Conservation (phyloP, 2,113 vertebrate species). For the Perca flavescens region DNA sequence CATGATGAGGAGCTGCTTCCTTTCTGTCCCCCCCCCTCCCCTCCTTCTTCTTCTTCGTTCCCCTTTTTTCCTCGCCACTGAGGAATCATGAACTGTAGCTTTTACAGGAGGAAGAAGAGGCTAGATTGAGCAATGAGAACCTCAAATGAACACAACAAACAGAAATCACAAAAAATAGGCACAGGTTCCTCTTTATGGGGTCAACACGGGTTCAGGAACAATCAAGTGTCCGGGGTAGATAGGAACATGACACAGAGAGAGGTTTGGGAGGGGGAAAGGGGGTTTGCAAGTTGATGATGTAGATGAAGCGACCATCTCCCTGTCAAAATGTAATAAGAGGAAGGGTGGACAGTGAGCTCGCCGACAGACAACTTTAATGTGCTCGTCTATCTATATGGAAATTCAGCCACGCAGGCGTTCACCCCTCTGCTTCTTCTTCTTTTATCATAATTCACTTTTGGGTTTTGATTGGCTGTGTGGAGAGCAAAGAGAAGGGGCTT, state of each 20-base stretch:
- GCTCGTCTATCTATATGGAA: slow-evolving; percentile 87
- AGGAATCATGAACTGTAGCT: slow-evolving; percentile 38
- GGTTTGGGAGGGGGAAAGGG: not conserved
- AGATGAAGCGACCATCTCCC: slow-evolving; percentile 76
- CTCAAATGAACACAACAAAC: slow-evolving; percentile 42
- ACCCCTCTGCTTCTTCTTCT: slow-evolving; percentile 44
- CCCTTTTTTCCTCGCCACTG: not conserved
- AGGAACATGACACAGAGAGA: slow-evolving; percentile 38
- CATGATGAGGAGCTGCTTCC: slow-evolving; percentile 52
- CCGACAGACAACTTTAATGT: slow-evolving; percentile 83
- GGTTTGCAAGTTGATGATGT: slow-evolving; percentile 62
- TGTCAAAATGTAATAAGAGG: slow-evolving; percentile 81
- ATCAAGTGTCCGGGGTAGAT: slow-evolving; percentile 73
- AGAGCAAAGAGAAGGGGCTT: slow-evolving; percentile 57
- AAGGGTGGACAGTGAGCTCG: slow-evolving; percentile 68
- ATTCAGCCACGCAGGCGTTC: slow-evolving; percentile 66
- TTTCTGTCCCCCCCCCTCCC: slow-evolving; percentile 6
- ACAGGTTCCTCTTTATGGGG: slow-evolving; percentile 64
- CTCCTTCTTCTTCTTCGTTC: not conserved
- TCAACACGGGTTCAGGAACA: slow-evolving; percentile 69
- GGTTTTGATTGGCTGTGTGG: slow-evolving; percentile 68
- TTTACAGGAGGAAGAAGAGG: slow-evolving; percentile 43
- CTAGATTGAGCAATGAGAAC: slow-evolving; percentile 34
- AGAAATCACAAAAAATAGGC: slow-evolving; percentile 35
- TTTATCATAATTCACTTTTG: slow-evolving; percentile 71